Conservation (phyloP, 2,888 invertebrate genomes). For the Pristionchus maxplancki region DNA sequence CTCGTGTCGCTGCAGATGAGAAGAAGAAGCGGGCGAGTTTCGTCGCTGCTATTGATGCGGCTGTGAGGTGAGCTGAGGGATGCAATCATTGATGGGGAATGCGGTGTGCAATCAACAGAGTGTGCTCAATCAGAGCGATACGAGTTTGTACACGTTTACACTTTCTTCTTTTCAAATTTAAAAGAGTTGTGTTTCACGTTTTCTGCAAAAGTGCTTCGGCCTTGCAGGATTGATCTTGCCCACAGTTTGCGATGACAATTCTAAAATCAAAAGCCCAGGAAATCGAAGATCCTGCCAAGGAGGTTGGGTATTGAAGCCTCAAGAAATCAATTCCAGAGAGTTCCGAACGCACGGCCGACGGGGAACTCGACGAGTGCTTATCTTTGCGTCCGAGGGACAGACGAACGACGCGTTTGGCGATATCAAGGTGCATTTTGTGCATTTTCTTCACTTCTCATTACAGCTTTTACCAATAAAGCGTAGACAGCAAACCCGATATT, state of each 20-base stretch:
- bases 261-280: no score
- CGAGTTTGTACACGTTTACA: background rate
- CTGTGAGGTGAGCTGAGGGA: background rate
- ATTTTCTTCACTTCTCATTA: background rate
- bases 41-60: conserved; percentile 40
- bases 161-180: background rate
- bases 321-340: conserved; percentile 29
- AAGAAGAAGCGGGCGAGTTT: conserved; percentile 13
- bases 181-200: background rate
- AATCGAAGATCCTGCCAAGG: no score
- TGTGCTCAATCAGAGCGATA: no score
- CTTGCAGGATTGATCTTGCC: no score
- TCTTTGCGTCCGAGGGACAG: conserved; percentile 24
- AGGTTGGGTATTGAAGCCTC: no score
- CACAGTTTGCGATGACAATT: no score
- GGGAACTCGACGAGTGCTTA: background rate
- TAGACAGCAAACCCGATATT: no score
- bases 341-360: conserved; percentile 23
- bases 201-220: no score
- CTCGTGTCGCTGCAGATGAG: conserved; percentile 53
- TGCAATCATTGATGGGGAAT: no score
- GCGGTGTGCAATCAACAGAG: no score
- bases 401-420: conserved; percentile 35
- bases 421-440: conserved; percentile 13
- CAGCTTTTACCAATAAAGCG: no score